Conservation (phyloP, 2,113 vertebrate genomes). For the Bos javanicus region DNA sequence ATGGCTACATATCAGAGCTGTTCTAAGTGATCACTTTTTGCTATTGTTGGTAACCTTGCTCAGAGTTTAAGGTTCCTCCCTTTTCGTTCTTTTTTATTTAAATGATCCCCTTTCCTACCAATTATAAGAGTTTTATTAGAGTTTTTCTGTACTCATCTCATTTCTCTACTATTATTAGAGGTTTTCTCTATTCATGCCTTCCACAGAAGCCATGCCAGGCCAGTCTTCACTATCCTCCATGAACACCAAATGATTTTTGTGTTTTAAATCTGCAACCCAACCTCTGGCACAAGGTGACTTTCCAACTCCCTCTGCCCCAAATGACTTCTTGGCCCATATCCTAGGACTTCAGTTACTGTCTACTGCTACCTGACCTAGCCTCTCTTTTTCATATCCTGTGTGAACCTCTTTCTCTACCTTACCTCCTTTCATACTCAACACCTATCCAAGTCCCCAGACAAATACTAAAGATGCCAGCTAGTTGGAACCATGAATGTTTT, state of each 20-base stretch:
- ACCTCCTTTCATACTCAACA: background rate
- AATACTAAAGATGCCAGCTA: background rate
- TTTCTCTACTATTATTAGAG: background rate
- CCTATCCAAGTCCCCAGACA: background rate
- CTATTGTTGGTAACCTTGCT: background rate
- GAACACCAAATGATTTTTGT: background rate
- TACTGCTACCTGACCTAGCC: background rate
- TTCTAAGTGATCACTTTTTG: background rate
- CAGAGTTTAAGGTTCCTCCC: background rate
- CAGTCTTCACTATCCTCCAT: background rate
- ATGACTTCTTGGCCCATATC: background rate
- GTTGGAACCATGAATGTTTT: background rate
- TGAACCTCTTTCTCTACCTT: background rate
- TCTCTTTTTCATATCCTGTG: background rate
- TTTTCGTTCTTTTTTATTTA: too few species aligned
- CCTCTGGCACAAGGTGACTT: background rate
- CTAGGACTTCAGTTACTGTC: background rate
- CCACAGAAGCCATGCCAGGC: background rate
- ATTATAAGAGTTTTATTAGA: background rate
- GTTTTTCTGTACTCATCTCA: background rate
- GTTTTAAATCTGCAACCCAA: background rate
- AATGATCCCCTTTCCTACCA: background rate
- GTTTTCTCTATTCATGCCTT: background rate
- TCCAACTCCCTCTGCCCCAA: background rate
- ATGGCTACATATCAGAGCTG: background rate